phyloP scores from a whole-genome alignment of 2,888 invertebrate genomes.

The Tubulanus polymorphus region DNA sequence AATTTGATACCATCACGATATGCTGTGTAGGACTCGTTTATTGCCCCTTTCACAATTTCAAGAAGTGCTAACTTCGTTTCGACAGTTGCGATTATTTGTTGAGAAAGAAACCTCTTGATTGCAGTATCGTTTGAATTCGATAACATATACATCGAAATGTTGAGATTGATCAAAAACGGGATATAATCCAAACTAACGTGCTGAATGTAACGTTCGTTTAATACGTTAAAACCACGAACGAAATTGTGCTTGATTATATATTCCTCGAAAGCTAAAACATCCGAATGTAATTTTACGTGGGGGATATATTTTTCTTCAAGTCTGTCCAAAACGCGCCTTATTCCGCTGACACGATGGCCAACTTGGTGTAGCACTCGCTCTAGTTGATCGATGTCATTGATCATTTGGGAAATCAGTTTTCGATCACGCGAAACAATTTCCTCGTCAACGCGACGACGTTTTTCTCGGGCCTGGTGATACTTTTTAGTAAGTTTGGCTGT shows the following conservation, averaged over 20 bases:
- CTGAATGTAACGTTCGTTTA: not conserved
- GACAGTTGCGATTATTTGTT: not conserved
- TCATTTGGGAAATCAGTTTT: not conserved
- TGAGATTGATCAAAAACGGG: not conserved
- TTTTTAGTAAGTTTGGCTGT: slow-evolving; percentile 16
- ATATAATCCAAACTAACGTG: not conserved
- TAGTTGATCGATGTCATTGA: not conserved
- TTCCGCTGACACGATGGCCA: too few relatives aligned
- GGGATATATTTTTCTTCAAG: not conserved
- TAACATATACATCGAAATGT: not conserved
- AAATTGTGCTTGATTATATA: not conserved
- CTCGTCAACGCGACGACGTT: not conserved
- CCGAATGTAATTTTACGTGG: not conserved
- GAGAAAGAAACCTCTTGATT: not conserved
- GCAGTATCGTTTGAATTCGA: not conserved
- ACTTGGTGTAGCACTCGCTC: not conserved
- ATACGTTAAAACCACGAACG: not conserved
- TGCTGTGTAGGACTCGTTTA: not conserved
- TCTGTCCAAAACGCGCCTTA: not conserved
- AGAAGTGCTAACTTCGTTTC: too few relatives aligned
- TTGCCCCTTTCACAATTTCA: too few relatives aligned
- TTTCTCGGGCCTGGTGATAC: slow-evolving; percentile 6
- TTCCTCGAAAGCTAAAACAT: not conserved
- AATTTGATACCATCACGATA: not conserved
- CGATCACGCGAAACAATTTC: not conserved